Conservation (phyloP, 1,140 invertebrate species). For the Aricia agestis region DNA sequence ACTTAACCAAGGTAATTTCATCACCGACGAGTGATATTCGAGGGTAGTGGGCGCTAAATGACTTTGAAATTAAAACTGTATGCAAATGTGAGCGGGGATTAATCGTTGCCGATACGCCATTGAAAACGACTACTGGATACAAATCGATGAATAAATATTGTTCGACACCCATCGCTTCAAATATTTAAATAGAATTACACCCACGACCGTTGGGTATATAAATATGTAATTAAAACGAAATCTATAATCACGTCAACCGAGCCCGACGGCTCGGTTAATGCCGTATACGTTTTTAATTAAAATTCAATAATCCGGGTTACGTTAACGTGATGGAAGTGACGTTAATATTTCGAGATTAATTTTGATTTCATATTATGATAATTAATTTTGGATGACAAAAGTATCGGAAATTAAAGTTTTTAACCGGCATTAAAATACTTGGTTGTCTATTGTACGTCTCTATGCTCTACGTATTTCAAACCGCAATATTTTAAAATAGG, state of each 20-base stretch:
- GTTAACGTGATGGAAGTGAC: background rate
- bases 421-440: background rate
- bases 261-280: background rate
- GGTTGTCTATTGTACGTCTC: background rate
- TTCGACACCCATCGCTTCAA: conserved; percentile 47
- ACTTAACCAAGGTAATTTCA: conserved; percentile 42
- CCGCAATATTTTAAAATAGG: background rate
- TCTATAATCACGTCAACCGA: background rate
- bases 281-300: conserved; percentile 10
- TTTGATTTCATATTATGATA: background rate
- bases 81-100: conserved; percentile 62
- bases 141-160: conserved; percentile 63
- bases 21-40: conserved; percentile 49
- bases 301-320: conserved; percentile 6
- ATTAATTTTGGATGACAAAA: no score
- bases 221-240: conserved; percentile 9
- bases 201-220: background rate
- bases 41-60: conserved; percentile 62
- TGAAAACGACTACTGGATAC: conserved; percentile 50
- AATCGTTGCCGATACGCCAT: conserved; percentile 45
- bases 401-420: background rate
- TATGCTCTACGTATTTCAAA: background rate
- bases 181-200: conserved; percentile 2
- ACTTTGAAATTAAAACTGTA: conserved; percentile 66
- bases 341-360: background rate